phyloP scores from a whole-genome alignment of 1,140 invertebrate species.

The Halyomorpha halys region DNA sequence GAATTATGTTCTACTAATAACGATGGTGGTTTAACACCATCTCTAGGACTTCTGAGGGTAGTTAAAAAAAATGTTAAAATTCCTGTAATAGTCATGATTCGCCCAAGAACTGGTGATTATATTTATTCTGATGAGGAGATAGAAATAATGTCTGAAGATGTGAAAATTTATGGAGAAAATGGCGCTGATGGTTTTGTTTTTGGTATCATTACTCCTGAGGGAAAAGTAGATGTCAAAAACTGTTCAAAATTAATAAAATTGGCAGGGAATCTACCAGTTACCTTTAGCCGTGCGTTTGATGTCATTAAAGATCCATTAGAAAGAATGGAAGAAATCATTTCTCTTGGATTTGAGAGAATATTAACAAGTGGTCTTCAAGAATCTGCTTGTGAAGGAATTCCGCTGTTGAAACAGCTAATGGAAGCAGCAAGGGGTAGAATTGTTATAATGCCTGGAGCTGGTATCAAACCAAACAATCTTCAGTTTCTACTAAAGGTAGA shows the following conservation, averaged over 20 bases:
- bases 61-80: slow-evolving; percentile 44
- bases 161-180: slow-evolving; percentile 49
- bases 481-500: slow-evolving; percentile 44
- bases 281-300: slow-evolving; percentile 83
- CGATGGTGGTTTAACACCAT: slow-evolving; percentile 82
- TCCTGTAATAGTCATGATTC: slow-evolving; percentile 72
- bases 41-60: slow-evolving; percentile 50
- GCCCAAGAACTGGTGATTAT: slow-evolving; percentile 72
- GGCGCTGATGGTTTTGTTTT: slow-evolving; percentile 82
- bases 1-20: slow-evolving; percentile 72
- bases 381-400: slow-evolving; percentile 53
- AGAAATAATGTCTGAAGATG: slow-evolving; percentile 59
- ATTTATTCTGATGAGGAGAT: slow-evolving; percentile 63
- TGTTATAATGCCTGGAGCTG: slow-evolving; percentile 72
- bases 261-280: slow-evolving; percentile 55
- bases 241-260: slow-evolving; percentile 52
- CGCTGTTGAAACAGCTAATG: slow-evolving; percentile 54
- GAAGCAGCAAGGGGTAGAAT: slow-evolving; percentile 46
- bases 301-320: slow-evolving; percentile 47
- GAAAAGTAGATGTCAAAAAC: slow-evolving; percentile 50
- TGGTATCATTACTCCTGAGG: slow-evolving; percentile 57
- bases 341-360: slow-evolving; percentile 66
- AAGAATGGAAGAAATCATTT: slow-evolving; percentile 53
- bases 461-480: slow-evolving; percentile 63
- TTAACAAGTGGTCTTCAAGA: slow-evolving; percentile 68